A percentile compares a stretch with the other conserved stretches of the same genome.
Conservation (phyloP, 2,113 vertebrate species). For the Poeciliopsis retropinna region DNA sequence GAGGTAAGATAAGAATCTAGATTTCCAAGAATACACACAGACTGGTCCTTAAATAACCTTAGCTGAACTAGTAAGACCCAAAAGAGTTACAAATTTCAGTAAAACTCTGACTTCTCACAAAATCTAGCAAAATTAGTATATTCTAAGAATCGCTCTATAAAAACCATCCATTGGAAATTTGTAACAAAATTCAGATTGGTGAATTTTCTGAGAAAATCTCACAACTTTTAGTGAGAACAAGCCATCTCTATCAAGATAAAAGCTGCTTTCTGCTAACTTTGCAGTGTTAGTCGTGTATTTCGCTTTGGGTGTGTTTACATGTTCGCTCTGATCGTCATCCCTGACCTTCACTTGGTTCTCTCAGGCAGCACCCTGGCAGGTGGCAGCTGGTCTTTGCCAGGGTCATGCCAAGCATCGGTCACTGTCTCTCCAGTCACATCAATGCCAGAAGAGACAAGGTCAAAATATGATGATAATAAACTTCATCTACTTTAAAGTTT, state of each 20-base stretch:
- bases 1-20: too few relatives aligned
- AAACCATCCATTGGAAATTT: background rate
- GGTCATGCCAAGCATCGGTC: conserved; percentile 69
- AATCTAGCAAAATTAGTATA: background rate
- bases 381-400: conserved; percentile 69
- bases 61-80: too few relatives aligned
- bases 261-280: conserved; percentile 11
- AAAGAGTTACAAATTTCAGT: too few relatives aligned
- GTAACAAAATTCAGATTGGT: background rate
- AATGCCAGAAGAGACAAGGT: conserved; percentile 64
- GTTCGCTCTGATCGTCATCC: conserved; percentile 49
- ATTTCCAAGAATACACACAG: too few relatives aligned
- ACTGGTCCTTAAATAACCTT: too few relatives aligned
- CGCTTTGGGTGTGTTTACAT: conserved; percentile 41
- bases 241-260: background rate
- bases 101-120: background rate
- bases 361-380: conserved; percentile 57
- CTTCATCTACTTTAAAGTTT: background rate
- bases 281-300: conserved; percentile 21
- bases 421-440: conserved; percentile 54
- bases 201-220: background rate
- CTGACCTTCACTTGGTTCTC: conserved; percentile 68
- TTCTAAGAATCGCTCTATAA: background rate
- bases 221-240: background rate
- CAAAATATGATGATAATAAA: conserved; percentile 41